phyloP scores from a whole-genome alignment of 1,140 invertebrate genomes.

The Propsilocerus akamusi region DNA sequence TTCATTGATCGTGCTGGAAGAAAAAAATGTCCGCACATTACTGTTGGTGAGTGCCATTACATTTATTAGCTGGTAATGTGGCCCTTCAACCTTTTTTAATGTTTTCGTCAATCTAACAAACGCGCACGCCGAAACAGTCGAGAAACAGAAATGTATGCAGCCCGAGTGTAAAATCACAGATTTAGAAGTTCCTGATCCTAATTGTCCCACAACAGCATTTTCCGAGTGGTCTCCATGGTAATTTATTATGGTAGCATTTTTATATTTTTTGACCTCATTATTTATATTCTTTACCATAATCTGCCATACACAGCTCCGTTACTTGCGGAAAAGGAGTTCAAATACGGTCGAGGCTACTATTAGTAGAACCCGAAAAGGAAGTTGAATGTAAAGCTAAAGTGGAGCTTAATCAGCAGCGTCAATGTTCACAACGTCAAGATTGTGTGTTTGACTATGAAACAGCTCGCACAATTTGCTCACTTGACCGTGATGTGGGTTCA shows the following conservation, averaged over 20 bases:
- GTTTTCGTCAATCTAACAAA: background rate
- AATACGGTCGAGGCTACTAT: slow-evolving; percentile 45
- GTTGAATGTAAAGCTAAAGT: slow-evolving; percentile 35
- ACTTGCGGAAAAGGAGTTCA: slow-evolving; percentile 49
- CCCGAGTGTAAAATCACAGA: slow-evolving; percentile 34
- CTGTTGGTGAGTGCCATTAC: slow-evolving; percentile 18
- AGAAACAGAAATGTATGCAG: slow-evolving; percentile 58
- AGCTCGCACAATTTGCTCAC: slow-evolving; percentile 61
- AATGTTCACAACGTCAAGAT: slow-evolving; percentile 40
- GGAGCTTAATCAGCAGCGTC: slow-evolving; percentile 40
- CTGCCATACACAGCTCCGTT: slow-evolving; percentile 19
- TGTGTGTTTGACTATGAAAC: slow-evolving; percentile 51
- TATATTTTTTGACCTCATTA: background rate
- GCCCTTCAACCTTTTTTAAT: slow-evolving; percentile 9
- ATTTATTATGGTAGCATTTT: slow-evolving; percentile 20
- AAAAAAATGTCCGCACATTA: slow-evolving; percentile 57
- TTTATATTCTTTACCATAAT: background rate
- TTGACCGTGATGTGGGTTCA: slow-evolving; percentile 49
- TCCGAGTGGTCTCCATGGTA: slow-evolving; percentile 57
- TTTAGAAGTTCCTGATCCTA: slow-evolving; percentile 32
- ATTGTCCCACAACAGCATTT: slow-evolving; percentile 48
- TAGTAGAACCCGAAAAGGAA: slow-evolving; percentile 36
- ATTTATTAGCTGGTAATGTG: slow-evolving; percentile 11
- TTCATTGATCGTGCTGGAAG: slow-evolving; percentile 53
- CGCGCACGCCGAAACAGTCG: slow-evolving; percentile 21